Evolutionary conservation across 2,113 vertebrate genomes (phyloP), one percentile per base, ranked within the genome.

Genomic region (Gobio gobio): DNA sequence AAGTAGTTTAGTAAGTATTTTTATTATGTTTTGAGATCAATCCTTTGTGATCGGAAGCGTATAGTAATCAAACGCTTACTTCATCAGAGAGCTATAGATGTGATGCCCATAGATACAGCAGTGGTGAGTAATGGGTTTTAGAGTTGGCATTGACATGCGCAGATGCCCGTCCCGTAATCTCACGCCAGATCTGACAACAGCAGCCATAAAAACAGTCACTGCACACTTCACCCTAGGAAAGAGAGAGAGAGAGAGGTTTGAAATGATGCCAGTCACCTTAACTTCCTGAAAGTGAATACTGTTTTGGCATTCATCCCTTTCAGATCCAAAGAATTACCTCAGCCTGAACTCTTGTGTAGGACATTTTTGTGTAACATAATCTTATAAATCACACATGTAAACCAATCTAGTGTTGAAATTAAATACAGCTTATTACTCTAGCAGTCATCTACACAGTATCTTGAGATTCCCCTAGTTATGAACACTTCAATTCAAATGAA

Each of bases 161-260:
- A 26, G n/a, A 24, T 63, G 61, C 24, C 24, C 12, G 4, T 29
- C 26, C 26, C 24, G 29, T 29, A 63, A 63, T 29, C 61, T 64
- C 61, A 14, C 13, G 24, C 24, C 24, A 63, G 24, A 63, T 63
- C 24, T 63, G 24, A 64, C 93, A 94, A 89, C 93, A 93, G 90
- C 94, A 95, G 82, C 93, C 93, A 5, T 92, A 93, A 85, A 94
- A 87, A 85, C 93, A 94, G 90, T 94, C 93, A 22, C 92, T 93
- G 88, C 92, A 93, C 82, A 92, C 89, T 22, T 89, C 92, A 22
- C 92, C 94, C 92, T 94, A 87, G 29, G 29, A 29, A 59, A 86
- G 56, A 79, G 6, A 78, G 78, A 77, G 91, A 88, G 90, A 92
- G 90, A 89, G 86, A 87, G 85, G 9, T 14, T 18, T 66, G 29